Base-by-base conservation (phyloP, 2,797 vertebrate species). In the Buceros bicornis region DNA sequence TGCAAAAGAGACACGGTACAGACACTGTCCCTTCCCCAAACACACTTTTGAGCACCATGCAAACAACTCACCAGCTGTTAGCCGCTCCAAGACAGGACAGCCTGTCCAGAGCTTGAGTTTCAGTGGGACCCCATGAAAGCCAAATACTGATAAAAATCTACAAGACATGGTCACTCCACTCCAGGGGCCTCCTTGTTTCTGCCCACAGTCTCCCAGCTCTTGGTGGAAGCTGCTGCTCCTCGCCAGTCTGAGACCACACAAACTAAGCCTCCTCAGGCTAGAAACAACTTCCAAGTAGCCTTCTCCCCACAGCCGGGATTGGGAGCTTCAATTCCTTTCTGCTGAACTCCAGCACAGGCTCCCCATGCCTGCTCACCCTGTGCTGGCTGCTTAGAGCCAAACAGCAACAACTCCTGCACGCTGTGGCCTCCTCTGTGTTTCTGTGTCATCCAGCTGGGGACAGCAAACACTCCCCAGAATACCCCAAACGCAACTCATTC, bases 341-440 rank as follows among this genome's bases (percentile, higher is more conserved):
- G 56, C 21, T 31, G 17, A 26, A 61, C 22, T 45, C 35, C 60
- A 72, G 37, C 26, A 26, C 0, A 1, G 53, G 47, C 22, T 74
- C 31, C 35, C 35, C 31, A 5, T 1, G 8, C 31, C 25, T n/a
- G 15, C 47, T 73, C 11, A 5, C 13, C 40, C 18, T 35, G 10
- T 0, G 1, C 54, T 43, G 42, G 15, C 40, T 73, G 15, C 54
- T 21, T 35, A 24, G 61, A 69, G 56, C 37, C 20, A 57, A 45
- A 33, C 3, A 6, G 26, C 3, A 45, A 37, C n/a, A 70, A 47
- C 26, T 45, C 43, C 42, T 1, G 6, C 53, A n/a, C 1, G 17
- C 50, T 45, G 31, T 0, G 0, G n/a, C 24, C 71, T 47, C 15
- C 45, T 13, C 0, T 24, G 2, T 15, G 20, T 19, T 70, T 28